Percentiles rank a stretch among this genome's conserved stretches.
phyloP scores from a whole-genome alignment of 2,113 vertebrate species.

The Lethenteron camtschaticum region DNA sequence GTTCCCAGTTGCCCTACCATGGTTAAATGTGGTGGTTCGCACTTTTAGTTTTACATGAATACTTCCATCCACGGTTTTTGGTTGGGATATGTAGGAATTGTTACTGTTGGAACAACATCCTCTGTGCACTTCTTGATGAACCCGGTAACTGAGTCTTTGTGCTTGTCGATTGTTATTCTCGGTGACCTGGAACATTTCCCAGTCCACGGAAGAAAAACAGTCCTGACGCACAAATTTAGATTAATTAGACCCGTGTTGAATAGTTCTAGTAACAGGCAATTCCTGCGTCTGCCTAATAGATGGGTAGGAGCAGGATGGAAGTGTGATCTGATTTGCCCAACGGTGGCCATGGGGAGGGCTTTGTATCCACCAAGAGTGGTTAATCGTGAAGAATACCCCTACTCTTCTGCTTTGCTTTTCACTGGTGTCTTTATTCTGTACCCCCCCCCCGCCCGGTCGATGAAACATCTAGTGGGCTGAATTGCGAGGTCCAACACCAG shows the following conservation, averaged over 20 bases:
- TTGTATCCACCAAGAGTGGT: too few species aligned
- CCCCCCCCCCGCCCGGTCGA: too few species aligned
- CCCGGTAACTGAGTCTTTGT: not conserved
- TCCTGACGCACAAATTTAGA: not conserved
- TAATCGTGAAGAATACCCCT: too few species aligned
- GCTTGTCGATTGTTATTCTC: not conserved
- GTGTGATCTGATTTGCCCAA: too few species aligned
- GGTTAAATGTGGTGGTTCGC: not conserved
- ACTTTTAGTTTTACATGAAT: not conserved
- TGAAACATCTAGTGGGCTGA: too few species aligned
- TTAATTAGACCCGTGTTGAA: not conserved
- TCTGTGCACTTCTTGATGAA: not conserved
- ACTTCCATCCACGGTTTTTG: not conserved
- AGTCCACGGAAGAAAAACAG: not conserved
- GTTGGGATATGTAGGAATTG: not conserved
- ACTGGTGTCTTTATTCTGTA: too few species aligned
- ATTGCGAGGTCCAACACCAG: too few species aligned
- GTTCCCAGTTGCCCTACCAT: not conserved
- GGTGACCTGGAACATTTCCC: not conserved
- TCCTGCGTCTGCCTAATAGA: not conserved
- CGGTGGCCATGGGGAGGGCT: too few species aligned
- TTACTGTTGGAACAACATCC: not conserved
- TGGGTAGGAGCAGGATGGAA: too few species aligned
- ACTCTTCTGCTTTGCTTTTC: too few species aligned
- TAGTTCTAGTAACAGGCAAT: not conserved